Conservation (phyloP, 2,797 vertebrate species). For the Sebastes dallii region DNA sequence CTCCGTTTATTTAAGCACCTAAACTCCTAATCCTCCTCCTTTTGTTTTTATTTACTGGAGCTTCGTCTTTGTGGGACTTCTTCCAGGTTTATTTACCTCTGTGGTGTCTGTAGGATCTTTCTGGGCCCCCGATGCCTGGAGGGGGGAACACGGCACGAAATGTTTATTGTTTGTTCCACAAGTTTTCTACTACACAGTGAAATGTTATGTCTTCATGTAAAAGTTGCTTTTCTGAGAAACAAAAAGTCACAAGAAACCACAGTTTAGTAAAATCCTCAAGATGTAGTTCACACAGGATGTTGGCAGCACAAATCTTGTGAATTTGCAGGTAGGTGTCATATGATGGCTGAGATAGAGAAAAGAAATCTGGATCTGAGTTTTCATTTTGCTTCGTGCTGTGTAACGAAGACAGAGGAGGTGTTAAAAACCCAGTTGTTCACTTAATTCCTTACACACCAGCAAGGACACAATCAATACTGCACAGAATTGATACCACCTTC, state of each 20-base stretch:
- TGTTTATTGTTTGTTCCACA: background rate
- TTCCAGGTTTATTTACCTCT: constrained; percentile 3
- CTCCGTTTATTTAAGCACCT: constrained; percentile 2
- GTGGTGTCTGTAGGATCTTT: background rate
- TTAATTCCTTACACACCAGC: constrained; percentile 31
- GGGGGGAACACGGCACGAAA: background rate
- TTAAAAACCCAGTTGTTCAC: constrained; percentile 40
- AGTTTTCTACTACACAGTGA: background rate
- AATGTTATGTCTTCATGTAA: background rate
- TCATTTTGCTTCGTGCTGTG: background rate
- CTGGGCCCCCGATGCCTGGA: background rate
- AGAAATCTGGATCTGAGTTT: background rate
- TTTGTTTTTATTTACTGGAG: constrained; percentile 8
- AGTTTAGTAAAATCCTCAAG: background rate
- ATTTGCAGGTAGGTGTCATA: background rate
- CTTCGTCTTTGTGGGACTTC: background rate
- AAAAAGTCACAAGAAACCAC: background rate
- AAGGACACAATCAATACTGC: constrained; percentile 32
- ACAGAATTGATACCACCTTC: constrained; percentile 26
- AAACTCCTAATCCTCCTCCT: background rate
- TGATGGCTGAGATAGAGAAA: background rate
- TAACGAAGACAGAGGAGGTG: background rate
- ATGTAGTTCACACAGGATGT: background rate
- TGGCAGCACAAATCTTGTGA: background rate
- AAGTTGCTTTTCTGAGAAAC: background rate